Evolutionary conservation across 2,113 vertebrate species (phyloP).

Genomic region (Siniperca knerii): DNA sequence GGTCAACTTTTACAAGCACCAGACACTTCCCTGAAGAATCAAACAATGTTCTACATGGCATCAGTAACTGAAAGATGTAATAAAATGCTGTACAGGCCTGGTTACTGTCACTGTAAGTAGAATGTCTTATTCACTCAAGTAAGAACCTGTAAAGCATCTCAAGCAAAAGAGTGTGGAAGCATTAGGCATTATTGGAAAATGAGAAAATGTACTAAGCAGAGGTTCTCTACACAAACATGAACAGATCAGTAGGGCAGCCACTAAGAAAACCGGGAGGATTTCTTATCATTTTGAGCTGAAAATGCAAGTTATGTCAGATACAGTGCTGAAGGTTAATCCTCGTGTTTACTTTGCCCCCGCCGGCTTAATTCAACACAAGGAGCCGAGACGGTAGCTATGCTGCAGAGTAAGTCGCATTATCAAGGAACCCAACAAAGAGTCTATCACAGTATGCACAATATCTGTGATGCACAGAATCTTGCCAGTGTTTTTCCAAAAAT

Average conservation of each 20-base stretch:
- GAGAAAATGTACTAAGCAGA: background rate
- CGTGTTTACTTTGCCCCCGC: conserved; percentile 47
- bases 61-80: conserved; percentile 36
- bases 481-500: conserved; percentile 10
- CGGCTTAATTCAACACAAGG: conserved; percentile 18
- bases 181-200: background rate
- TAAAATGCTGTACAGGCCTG: conserved; percentile 43
- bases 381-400: background rate
- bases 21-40: conserved; percentile 39
- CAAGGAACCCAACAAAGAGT: conserved; percentile 16
- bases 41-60: conserved; percentile 35
- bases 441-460: background rate
- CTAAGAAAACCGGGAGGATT: background rate
- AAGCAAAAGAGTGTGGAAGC: background rate
- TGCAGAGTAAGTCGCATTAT: background rate
- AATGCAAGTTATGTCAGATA: conserved; percentile 27
- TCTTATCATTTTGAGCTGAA: conserved; percentile 29
- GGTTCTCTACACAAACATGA: background rate
- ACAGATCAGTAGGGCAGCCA: background rate
- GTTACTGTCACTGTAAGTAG: conserved; percentile 18
- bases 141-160: conserved; percentile 4
- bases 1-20: conserved; percentile 31
- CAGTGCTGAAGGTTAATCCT: conserved; percentile 48
- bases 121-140: conserved; percentile 11
- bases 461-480: conserved; percentile 23